Evolutionary conservation across 2,888 invertebrate genomes (phyloP).

Genomic region (Nephrotoma guestfalica): DNA sequence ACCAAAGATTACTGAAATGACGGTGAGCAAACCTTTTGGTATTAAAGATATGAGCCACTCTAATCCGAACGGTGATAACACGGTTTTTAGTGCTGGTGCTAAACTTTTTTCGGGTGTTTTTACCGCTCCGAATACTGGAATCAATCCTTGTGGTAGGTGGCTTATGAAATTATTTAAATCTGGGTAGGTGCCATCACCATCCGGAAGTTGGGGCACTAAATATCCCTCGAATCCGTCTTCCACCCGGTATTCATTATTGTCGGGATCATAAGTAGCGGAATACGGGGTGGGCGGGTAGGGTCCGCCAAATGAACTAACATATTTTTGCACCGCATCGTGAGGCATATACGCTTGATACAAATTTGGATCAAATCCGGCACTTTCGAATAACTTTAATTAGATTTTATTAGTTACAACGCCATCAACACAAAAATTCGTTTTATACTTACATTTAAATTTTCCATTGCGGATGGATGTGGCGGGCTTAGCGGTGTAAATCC

Average conservation of each 20-base stretch:
- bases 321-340: slow-evolving; percentile 28
- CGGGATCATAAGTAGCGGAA: slow-evolving; percentile 12
- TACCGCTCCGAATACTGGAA: neutral
- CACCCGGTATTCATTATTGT: slow-evolving; percentile 22
- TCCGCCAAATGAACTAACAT: slow-evolving; percentile 24
- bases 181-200: slow-evolving; percentile 7
- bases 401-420: neutral
- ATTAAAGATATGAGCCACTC: neutral
- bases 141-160: neutral
- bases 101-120: neutral
- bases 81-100: neutral
- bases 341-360: slow-evolving; percentile 21
- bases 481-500: neutral
- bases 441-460: neutral
- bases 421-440: neutral
- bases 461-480: neutral
- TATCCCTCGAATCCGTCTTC: slow-evolving; percentile 34
- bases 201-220: slow-evolving; percentile 23
- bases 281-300: slow-evolving; percentile 16
- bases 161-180: neutral
- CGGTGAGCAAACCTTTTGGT: slow-evolving; percentile 16
- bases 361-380: slow-evolving; percentile 21
- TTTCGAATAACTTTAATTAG: slow-evolving; percentile 15
- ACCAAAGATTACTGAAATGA: slow-evolving; percentile 19
- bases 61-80: neutral